phyloP scores from a whole-genome alignment of 2,888 invertebrate species.

The Morpho achilles region DNA sequence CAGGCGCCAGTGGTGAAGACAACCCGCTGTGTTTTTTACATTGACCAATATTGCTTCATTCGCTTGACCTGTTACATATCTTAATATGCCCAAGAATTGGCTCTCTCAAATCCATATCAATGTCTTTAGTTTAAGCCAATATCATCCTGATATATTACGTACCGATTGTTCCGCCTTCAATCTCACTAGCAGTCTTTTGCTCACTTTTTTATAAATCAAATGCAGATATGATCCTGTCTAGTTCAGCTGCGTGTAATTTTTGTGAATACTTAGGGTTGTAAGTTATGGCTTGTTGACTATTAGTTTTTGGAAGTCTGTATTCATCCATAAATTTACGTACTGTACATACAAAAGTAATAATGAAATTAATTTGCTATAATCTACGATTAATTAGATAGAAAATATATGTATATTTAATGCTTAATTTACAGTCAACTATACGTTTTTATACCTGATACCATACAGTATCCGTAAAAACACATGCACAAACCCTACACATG shows the following conservation, averaged over 20 bases:
- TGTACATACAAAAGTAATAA: too few relatives aligned
- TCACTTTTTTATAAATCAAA: constrained; percentile 76
- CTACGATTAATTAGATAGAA: too few relatives aligned
- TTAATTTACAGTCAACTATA: too few relatives aligned
- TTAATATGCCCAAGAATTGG: background rate
- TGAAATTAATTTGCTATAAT: too few relatives aligned
- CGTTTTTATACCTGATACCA: too few relatives aligned
- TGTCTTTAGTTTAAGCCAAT: background rate
- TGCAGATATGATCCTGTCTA: constrained; percentile 69
- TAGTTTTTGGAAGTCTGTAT: constrained; percentile 1
- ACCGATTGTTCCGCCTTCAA: constrained; percentile 47
- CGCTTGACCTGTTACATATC: background rate
- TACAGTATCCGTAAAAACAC: too few relatives aligned
- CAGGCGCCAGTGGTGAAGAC: constrained; percentile 64
- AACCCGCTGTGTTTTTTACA: constrained; percentile 63
- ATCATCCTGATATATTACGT: background rate
- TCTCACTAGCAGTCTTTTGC: constrained; percentile 56
- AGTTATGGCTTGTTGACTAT: constrained; percentile 1
- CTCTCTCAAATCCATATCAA: background rate
- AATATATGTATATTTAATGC: too few relatives aligned
- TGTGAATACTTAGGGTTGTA: constrained; percentile 28
- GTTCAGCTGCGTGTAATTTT: constrained; percentile 60
- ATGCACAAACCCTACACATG: too few relatives aligned
- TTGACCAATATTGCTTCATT: constrained; percentile 37
- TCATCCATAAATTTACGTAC: too few relatives aligned